Evolutionary conservation across 2,797 vertebrate genomes (phyloP), one percentile per base, ranked within the genome.

Genomic region (Onychomys torridus): DNA sequence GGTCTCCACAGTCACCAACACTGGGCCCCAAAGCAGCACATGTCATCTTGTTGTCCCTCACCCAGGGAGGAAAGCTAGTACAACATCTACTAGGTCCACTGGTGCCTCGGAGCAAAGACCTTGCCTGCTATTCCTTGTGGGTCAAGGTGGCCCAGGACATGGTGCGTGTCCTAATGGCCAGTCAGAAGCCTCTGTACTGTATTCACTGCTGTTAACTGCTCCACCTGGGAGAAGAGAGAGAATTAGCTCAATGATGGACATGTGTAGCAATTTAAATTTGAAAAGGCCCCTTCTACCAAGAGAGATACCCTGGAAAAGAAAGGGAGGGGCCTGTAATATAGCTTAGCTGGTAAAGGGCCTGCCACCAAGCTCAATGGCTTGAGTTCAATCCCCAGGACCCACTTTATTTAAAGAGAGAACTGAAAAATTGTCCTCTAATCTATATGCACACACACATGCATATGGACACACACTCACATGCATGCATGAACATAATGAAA

Each of bases 31-130:
- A 71, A 29, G 75, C 77, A 52, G 5, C 32, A 37, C 7, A 13
- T 34, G 43, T 13, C 78, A 57, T 75, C 75, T n/a, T 2, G 0
- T 16, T 37, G 12, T 81, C 49, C 43, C 13, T 43, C 6, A 3
- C 32, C 0, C 0, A 61, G 69, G 49, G 49, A n/a, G 34, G n/a
- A 23, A 14, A 52, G 23, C 84, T 27, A 34, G 32, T 3, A 0
- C 59, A 46, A 25, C 25, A 16, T 25, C 59, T 16, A 2, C 21
- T 27, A 29, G 57, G 23, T 61, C 11, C 6, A 3, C 25, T 46
- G 4, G 37, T 40, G 34, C 59, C 16, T 5, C 0, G 6, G 11
- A 37, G 27, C 83, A 46, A 40, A 16, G 49, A 0, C 52, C 59
- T 27, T 83, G 40, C n/a, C 25, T 49, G 4, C 49, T 17, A 1